A percentile compares a stretch with the other conserved stretches of the same genome.
Evolutionary conservation across 2,888 invertebrate species (phyloP).

Genomic region (Pristionchus fissidentatus): DNA sequence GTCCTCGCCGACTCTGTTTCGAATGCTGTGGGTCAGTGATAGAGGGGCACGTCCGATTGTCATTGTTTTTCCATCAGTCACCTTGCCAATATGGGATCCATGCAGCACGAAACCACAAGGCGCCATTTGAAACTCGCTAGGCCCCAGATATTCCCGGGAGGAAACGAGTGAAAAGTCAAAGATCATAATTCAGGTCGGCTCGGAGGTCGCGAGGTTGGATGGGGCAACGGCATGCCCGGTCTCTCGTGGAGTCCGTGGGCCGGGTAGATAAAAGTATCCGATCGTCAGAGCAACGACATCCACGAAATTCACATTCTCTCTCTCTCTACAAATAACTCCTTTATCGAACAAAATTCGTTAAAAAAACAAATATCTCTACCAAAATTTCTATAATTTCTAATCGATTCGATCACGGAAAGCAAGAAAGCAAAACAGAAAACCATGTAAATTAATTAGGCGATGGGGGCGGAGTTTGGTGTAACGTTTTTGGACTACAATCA

Average conservation of each 20-base stretch:
- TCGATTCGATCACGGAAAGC: background rate
- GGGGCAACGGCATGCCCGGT: slow-evolving; percentile 44
- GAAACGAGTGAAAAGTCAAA: background rate
- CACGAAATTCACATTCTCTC: too few relatives aligned
- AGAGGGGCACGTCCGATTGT: too few relatives aligned
- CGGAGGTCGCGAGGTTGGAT: slow-evolving; percentile 27
- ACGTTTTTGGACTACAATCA: background rate
- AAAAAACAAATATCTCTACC: background rate
- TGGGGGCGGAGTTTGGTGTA: too few relatives aligned
- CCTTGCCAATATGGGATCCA: too few relatives aligned
- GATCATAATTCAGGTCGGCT: slow-evolving; percentile 13
- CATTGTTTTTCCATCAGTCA: too few relatives aligned
- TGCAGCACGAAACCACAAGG: too few relatives aligned
- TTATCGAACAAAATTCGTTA: background rate
- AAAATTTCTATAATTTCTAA: too few relatives aligned
- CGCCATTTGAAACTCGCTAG: too few relatives aligned
- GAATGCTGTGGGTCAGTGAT: too few relatives aligned
- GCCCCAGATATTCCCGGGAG: too few relatives aligned
- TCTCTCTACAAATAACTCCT: too few relatives aligned
- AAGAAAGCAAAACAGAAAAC: background rate
- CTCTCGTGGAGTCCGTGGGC: slow-evolving; percentile 24
- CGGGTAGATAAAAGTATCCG: slow-evolving; percentile 12
- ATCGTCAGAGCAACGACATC: background rate
- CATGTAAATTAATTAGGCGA: background rate
- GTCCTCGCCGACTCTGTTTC: too few relatives aligned